Base-by-base conservation (phyloP, 1,140 invertebrate genomes). In the Phthorimaea operculella region DNA sequence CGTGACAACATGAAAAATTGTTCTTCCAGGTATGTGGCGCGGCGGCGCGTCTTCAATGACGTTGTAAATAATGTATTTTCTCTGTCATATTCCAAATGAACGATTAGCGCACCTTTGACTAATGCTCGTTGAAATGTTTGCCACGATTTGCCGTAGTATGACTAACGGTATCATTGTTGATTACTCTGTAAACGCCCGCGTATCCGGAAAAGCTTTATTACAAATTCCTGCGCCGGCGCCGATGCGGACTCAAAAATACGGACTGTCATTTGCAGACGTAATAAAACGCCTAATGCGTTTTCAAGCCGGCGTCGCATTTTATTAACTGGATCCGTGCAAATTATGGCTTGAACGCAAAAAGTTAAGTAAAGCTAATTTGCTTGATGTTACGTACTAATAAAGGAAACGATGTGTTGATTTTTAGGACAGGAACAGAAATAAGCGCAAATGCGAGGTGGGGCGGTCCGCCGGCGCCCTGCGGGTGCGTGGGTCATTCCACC, bases 11-110 rank as follows among this genome's bases (percentile, higher is more conserved):
- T 74, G 68, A 71, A 70, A 67, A 68, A 71, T 66, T 33, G 63
- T 44, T 62, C 48, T 68, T 68, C 65, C 69, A 68, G 70, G 70
- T 73, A 72, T 64, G 57, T 55, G 60, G 52, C 62, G 53, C 6
- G 21, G n/a, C n/a, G 21, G 21, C 17, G 57, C 62, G 50, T 55
- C 48, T 62, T 58, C 55, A 53, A 53, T 68, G 59, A 64, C 61
- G 60, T 33, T 50, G 16, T 16, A 10, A 12, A 39, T n/a, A 39
- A 39, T n/a, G 36, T 39, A 10, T 39, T 10, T 39, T n/a, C 10
- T 39, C n/a, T n/a, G n/a, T 39, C 14, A 47, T 9, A 16, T 47
- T 14, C 10, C 45, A 47, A 47, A 47, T 47, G 16, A 47, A 47
- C 45, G 45, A 16, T 47, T 47, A 39, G 10, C n/a, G 10, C 36